Conservation (phyloP, 2,797 vertebrate species). For the Miichthys miiuy region DNA sequence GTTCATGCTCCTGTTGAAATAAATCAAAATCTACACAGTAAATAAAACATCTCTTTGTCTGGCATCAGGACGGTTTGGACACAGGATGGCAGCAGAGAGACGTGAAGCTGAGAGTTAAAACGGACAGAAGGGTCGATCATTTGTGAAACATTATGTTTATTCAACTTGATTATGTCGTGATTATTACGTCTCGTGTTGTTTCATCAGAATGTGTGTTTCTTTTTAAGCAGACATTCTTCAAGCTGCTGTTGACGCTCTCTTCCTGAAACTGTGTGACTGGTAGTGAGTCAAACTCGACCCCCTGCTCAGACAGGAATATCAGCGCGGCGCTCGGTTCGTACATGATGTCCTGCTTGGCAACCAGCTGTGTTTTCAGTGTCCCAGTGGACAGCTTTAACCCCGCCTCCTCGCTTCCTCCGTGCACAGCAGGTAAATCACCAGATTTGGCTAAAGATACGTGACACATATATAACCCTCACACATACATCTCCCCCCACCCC, state of each 20-base stretch:
- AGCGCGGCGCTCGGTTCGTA: constrained; percentile 35
- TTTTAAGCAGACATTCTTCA: constrained; percentile 1
- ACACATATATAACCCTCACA: constrained; percentile 43
- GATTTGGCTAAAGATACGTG: constrained; percentile 39
- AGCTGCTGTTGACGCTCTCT: background rate
- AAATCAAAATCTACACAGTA: too few species aligned
- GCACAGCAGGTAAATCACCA: constrained; percentile 63
- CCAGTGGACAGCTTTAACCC: constrained; percentile 26
- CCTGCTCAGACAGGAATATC: constrained; percentile 56
- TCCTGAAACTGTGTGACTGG: constrained; percentile 7
- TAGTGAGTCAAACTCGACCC: constrained; percentile 48
- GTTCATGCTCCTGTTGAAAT: too few species aligned
- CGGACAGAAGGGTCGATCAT: background rate
- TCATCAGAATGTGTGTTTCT: background rate
- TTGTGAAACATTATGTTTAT: background rate
- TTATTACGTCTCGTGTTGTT: too few species aligned
- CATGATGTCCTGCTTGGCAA: constrained; percentile 56
- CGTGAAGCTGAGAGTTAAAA: background rate
- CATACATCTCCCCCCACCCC: constrained; percentile 32
- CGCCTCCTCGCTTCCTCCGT: background rate
- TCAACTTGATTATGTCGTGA: background rate
- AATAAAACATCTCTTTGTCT: background rate
- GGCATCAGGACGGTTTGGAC: constrained; percentile 13
- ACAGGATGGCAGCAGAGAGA: constrained; percentile 70
- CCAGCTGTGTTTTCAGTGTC: constrained; percentile 58